These are phyloP conservation scores for Coilia nasus DNA, from an alignment of 2,797 vertebrate genomes.

Conservation along the genomic window DNA sequence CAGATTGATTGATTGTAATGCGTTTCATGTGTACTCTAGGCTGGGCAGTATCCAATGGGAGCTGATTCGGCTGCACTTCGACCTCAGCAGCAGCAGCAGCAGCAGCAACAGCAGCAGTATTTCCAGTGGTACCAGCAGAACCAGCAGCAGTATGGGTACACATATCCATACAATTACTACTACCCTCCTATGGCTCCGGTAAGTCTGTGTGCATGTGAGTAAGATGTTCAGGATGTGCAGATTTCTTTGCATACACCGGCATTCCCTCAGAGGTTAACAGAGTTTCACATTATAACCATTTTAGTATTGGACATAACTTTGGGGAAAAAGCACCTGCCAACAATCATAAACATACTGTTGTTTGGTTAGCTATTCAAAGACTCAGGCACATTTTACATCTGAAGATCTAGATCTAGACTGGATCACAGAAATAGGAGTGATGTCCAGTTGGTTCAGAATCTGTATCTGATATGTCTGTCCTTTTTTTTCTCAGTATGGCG, in stretches of 20 bases:
- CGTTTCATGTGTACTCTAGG: constrained; percentile 58
- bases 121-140: constrained; percentile 84
- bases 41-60: constrained; percentile 69
- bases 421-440: background rate
- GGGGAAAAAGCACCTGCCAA: background rate
- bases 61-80: constrained; percentile 36
- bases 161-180: constrained; percentile 87
- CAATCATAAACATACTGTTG: background rate
- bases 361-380: background rate
- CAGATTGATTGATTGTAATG: background rate
- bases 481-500: constrained; percentile 68
- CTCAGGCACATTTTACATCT: background rate
- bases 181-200: constrained; percentile 74
- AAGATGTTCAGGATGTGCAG: no score
- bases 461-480: background rate
- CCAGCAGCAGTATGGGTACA: constrained; percentile 82
- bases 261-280: no score
- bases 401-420: no score
- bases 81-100: constrained; percentile 64
- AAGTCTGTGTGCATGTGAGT: constrained; percentile 51
- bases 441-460: background rate
- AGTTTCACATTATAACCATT: no score
- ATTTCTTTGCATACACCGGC: no score
- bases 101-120: constrained; percentile 76
- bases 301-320: no score